Conservation (phyloP, 23 tunicate genomes). For the Ciona savignyi region DNA sequence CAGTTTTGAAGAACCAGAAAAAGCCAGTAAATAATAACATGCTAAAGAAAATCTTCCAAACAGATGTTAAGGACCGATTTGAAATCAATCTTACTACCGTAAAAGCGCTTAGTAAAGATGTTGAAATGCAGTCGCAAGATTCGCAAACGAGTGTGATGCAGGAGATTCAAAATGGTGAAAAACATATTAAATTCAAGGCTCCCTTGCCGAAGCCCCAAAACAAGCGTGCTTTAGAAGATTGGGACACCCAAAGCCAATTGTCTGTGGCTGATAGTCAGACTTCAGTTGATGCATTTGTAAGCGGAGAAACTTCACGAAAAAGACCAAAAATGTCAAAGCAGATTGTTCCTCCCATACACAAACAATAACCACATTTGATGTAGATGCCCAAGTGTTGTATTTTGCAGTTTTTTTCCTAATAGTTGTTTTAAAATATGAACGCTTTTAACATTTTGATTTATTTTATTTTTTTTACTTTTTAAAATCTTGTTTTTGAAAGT, state of each 20-base stretch:
- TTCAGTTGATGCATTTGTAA: background rate
- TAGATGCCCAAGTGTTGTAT: too few species aligned
- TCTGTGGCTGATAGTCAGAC: background rate
- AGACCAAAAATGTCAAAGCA: background rate
- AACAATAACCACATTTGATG: too few species aligned
- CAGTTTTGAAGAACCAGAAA: background rate
- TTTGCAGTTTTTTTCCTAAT: too few species aligned
- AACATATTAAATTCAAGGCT: background rate
- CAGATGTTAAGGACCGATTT: background rate
- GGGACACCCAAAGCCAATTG: background rate
- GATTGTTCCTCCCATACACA: too few species aligned
- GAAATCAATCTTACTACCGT: background rate
- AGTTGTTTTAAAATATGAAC: too few species aligned
- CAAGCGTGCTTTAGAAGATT: background rate
- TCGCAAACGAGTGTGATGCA: too few species aligned
- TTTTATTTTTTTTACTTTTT: too few species aligned
- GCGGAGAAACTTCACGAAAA: background rate
- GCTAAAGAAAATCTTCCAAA: background rate
- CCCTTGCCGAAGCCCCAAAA: background rate
- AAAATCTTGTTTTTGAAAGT: too few species aligned
- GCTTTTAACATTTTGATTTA: too few species aligned
- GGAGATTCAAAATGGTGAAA: background rate
- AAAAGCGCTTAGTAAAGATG: background rate
- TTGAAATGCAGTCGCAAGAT: too few species aligned
- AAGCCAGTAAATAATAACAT: background rate